Conservation (phyloP, 2,888 invertebrate genomes). For the Serrognathus titanus region DNA sequence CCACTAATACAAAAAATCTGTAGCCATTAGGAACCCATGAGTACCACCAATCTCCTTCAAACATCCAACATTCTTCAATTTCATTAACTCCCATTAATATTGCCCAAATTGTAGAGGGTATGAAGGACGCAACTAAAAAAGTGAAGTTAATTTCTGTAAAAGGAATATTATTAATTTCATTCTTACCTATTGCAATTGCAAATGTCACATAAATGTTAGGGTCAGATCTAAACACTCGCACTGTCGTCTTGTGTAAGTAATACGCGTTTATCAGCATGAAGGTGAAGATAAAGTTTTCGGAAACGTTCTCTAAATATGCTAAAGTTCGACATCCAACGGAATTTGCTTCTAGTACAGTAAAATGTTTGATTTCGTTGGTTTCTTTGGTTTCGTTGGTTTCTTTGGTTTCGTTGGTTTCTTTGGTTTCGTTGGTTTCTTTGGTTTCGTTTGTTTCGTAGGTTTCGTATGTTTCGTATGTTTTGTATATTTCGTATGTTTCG, state of each 20-base stretch:
- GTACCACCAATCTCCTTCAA: slow-evolving; percentile 52
- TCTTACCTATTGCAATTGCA: slow-evolving; percentile 49
- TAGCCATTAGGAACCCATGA: slow-evolving; percentile 64
- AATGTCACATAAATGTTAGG: slow-evolving; percentile 54
- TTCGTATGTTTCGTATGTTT: no score
- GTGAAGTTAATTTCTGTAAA: no score
- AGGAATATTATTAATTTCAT: no score
- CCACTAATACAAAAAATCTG: slow-evolving; percentile 54
- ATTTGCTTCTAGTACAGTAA: slow-evolving; percentile 51
- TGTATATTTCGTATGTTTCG: no score
- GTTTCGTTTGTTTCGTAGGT: slow-evolving; percentile 53
- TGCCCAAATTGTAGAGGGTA: slow-evolving; percentile 58
- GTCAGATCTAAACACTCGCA: slow-evolving; percentile 59
- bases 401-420: slow-evolving; percentile 55
- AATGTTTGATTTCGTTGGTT: no score
- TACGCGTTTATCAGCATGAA: slow-evolving; percentile 68
- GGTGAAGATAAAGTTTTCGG: slow-evolving; percentile 61
- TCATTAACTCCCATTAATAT: slow-evolving; percentile 51
- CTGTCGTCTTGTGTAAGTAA: slow-evolving; percentile 64
- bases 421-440: slow-evolving; percentile 54
- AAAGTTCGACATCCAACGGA: slow-evolving; percentile 54
- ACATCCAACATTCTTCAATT: slow-evolving; percentile 61
- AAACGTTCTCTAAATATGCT: slow-evolving; percentile 54
- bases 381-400: slow-evolving; percentile 54
- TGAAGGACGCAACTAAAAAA: slow-evolving; percentile 36